Conservation (phyloP, 2,113 vertebrate species). For the Caretta caretta region DNA sequence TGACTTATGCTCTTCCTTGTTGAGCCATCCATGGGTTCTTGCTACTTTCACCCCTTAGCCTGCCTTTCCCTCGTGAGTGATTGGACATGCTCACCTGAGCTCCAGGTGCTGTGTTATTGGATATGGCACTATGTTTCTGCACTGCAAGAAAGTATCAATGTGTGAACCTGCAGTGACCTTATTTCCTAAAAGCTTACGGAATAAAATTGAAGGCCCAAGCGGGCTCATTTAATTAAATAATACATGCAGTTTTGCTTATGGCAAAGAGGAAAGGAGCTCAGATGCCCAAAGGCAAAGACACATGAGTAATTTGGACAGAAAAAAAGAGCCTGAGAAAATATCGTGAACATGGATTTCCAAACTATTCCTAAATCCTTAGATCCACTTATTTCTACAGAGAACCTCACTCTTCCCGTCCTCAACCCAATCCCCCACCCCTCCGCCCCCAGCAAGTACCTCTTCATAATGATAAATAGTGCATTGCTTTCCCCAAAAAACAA, state of each 20-base stretch:
- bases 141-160: background rate
- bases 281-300: background rate
- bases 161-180: background rate
- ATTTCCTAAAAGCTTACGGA: background rate
- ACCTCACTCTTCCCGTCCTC: background rate
- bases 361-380: background rate
- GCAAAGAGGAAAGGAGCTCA: background rate
- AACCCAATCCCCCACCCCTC: background rate
- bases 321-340: background rate
- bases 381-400: background rate
- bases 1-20: background rate
- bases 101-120: background rate
- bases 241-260: background rate
- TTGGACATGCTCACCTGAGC: background rate
- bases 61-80: background rate
- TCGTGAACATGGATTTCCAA: background rate
- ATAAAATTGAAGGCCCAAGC: background rate
- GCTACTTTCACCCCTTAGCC: background rate
- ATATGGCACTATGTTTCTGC: background rate
- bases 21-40: background rate
- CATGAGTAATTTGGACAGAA: background rate
- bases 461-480: background rate
- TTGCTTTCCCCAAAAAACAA: background rate
- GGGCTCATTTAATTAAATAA: background rate
- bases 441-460: background rate